A percentile compares a stretch with the other conserved stretches of the same genome.
Evolutionary conservation across 2,888 invertebrate species (phyloP).

Genomic region (Psylliodes chrysocephalus): DNA sequence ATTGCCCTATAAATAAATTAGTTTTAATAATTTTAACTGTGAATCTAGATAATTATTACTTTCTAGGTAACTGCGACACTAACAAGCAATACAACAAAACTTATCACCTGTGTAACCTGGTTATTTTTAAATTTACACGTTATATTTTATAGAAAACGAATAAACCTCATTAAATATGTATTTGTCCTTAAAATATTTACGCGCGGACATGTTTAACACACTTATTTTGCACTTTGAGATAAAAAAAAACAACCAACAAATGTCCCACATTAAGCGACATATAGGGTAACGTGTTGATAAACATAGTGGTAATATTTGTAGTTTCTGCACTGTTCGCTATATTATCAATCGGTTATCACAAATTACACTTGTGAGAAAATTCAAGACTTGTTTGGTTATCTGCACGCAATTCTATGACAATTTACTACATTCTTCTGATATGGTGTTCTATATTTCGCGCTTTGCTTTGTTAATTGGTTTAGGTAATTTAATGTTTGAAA

Average conservation of each 20-base stretch:
- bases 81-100: too few species aligned
- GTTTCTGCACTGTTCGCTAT: constrained; percentile 24
- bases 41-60: too few species aligned
- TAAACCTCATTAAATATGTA: constrained; percentile 8
- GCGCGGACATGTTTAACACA: constrained; percentile 6
- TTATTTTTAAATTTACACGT: too few species aligned
- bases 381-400: neutral
- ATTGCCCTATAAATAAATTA: too few species aligned
- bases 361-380: neutral
- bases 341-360: constrained; percentile 17
- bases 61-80: too few species aligned
- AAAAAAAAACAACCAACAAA: neutral
- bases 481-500: too few species aligned
- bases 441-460: neutral
- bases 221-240: neutral
- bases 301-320: constrained; percentile 19
- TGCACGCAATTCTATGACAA: neutral
- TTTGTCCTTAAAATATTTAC: constrained; percentile 16
- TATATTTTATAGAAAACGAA: neutral
- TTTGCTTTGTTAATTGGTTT: neutral
- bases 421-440: neutral
- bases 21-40: too few species aligned
- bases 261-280: constrained; percentile 4
- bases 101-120: too few species aligned
- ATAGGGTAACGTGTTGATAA: constrained; percentile 2